Conservation (phyloP, 2,888 invertebrate species). For the Griposia aprilina region DNA sequence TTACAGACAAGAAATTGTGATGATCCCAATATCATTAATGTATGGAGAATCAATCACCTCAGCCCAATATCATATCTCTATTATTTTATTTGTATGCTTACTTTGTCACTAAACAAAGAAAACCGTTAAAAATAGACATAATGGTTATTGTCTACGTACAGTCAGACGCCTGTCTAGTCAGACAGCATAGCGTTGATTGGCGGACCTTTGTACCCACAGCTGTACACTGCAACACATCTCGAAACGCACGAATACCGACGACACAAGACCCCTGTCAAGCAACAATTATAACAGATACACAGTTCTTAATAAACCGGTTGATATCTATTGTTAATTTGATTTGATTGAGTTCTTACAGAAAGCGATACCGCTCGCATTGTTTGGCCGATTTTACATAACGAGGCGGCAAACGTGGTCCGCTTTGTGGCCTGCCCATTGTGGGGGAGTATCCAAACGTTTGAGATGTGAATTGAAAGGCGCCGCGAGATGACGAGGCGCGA, state of each 20-base stretch:
- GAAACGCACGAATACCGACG: slow-evolving; percentile 56
- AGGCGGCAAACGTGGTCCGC: slow-evolving; percentile 85
- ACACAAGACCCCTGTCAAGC: slow-evolving; percentile 63
- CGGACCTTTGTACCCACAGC: slow-evolving; percentile 68
- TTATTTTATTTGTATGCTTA: slow-evolving; percentile 38
- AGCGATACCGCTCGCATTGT: slow-evolving; percentile 87
- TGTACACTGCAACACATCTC: slow-evolving; percentile 54
- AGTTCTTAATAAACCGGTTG: slow-evolving; percentile 69
- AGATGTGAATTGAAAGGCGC: slow-evolving; percentile 89
- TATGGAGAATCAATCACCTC: background rate
- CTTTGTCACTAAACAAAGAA: slow-evolving; percentile 54
- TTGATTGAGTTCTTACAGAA: slow-evolving; percentile 88
- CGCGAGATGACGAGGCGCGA: slow-evolving; percentile 88
- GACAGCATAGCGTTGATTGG: slow-evolving; percentile 69
- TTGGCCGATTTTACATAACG: slow-evolving; percentile 89
- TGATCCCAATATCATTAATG: background rate
- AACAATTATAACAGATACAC: slow-evolving; percentile 63
- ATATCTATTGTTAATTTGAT: slow-evolving; percentile 87
- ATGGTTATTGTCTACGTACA: slow-evolving; percentile 51
- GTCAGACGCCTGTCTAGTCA: slow-evolving; percentile 52
- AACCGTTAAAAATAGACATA: slow-evolving; percentile 42
- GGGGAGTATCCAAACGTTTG: slow-evolving; percentile 87
- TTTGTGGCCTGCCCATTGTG: slow-evolving; percentile 83
- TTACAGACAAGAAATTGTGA: background rate
- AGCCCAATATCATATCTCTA: background rate